Evolutionary conservation across 2,113 vertebrate species (phyloP), one percentile per base, ranked within the genome.

Genomic region (Ptilonorhynchus violaceus): DNA sequence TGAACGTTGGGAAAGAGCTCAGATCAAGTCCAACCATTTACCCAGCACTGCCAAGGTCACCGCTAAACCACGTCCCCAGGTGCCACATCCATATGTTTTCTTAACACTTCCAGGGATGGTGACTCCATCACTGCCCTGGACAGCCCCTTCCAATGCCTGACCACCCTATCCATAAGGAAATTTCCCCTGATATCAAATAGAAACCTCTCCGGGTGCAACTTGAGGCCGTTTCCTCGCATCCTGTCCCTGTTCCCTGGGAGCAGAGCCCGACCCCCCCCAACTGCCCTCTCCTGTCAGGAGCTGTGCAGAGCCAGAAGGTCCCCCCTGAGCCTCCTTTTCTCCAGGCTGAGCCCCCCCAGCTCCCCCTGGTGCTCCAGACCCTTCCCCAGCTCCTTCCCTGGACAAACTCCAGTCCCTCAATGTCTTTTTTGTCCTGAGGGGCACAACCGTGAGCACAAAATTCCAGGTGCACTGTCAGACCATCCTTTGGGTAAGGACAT

Each of bases 211-310:
- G n/a, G 60, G 52, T 1, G 0, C 37, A 52, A 1, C 19, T 0
- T 39, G 46, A 39, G 1, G 77, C 7, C 0, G 0, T 39, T 67
- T 1, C 12, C 10, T 39, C 68, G 59, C 1, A 0, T 73, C 27
- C 68, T 67, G 52, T n/a, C 52, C 6, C 3, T 50, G 76, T 50
- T 37, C 59, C 66, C 42, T 42, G 58, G 3, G 1, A 2, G 58
- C 42, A 80, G 7, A 64, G 21, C 35, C 42, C 0, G 0, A 24
- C 15, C 24, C 31, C 21, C 16, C n/a, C 24, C 0, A 10, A 31
- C 59, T 66, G 44, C 24, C 22, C 44, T 22, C 60, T 67, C 44
- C 68, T 74, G 44, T 0, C 68, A 74, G 66, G 35, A 33, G 3
- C 1, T 73, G 70, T 67, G 68, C 42, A 81, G 68, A 73, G 52